Percentiles rank a stretch among this genome's conserved stretches.
Evolutionary conservation across 35 echinoderm and acorn worm genomes (phyloP).

Genomic region (Lytechinus variegatus): DNA sequence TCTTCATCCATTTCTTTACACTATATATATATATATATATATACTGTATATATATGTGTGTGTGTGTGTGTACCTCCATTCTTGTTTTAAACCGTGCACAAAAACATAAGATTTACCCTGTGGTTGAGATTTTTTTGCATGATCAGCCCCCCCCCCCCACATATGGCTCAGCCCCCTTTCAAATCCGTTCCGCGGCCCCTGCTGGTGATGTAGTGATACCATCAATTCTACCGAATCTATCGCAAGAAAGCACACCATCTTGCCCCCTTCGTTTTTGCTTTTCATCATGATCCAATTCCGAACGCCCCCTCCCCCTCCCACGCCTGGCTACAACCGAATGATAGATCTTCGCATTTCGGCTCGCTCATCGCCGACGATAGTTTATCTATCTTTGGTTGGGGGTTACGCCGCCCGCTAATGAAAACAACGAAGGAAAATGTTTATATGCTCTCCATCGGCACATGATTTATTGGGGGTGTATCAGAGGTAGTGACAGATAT

Average conservation of each 20-base stretch:
- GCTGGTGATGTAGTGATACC: neutral
- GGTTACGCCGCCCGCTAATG: slow-evolving; percentile 2
- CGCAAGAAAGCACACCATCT: neutral
- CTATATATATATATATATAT: too few relatives aligned
- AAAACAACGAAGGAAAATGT: slow-evolving; percentile 45
- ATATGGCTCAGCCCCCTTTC: too few relatives aligned
- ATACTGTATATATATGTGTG: too few relatives aligned
- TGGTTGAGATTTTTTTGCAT: too few relatives aligned
- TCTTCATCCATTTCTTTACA: too few relatives aligned
- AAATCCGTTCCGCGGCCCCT: too few relatives aligned
- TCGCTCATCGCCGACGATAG: neutral
- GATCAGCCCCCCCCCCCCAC: too few relatives aligned
- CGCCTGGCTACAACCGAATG: neutral
- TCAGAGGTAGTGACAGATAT: neutral
- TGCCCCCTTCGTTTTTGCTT: neutral
- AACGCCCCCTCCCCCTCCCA: neutral
- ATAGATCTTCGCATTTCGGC: neutral
- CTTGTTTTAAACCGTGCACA: too few relatives aligned
- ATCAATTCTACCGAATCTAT: neutral
- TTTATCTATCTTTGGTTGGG: neutral
- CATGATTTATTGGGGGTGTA: slow-evolving; percentile 12
- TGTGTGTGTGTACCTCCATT: too few relatives aligned
- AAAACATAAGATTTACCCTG: too few relatives aligned
- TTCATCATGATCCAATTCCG: neutral
- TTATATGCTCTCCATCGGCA: neutral